Percentiles rank a stretch among this genome's conserved stretches.
Conservation (phyloP, 2,888 invertebrate species). For the Lacanobia wlatinum region DNA sequence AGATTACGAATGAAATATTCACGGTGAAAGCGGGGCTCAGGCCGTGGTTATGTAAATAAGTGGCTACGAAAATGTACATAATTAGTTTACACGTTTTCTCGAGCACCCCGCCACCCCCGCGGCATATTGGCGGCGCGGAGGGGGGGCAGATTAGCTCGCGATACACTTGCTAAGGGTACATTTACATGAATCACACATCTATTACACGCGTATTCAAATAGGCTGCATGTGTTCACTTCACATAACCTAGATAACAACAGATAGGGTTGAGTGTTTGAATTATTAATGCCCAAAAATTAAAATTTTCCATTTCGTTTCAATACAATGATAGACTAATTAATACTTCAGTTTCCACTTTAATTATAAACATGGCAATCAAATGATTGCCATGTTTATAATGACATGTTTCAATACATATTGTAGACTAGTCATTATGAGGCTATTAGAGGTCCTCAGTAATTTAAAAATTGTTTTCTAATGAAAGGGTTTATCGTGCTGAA, state of each 20-base stretch:
- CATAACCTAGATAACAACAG: slow-evolving; percentile 83
- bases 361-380: slow-evolving; percentile 52
- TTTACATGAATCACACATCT: slow-evolving; percentile 89
- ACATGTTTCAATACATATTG: slow-evolving; percentile 41
- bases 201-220: slow-evolving; percentile 85
- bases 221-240: slow-evolving; percentile 86
- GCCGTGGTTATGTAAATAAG: slow-evolving; percentile 90
- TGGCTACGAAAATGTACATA: slow-evolving; percentile 91
- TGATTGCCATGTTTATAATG: slow-evolving; percentile 45
- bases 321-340: slow-evolving; percentile 46
- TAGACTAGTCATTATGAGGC: slow-evolving; percentile 30
- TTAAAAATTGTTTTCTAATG: slow-evolving; percentile 69
- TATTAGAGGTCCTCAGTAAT: slow-evolving; percentile 52
- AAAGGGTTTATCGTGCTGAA: slow-evolving; percentile 74
- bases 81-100: slow-evolving; percentile 91
- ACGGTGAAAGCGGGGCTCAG: slow-evolving; percentile 90
- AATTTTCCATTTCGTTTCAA: slow-evolving; percentile 59
- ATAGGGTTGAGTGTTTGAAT: slow-evolving; percentile 82
- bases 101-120: slow-evolving; percentile 79
- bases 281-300: slow-evolving; percentile 71
- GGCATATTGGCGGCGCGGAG: slow-evolving; percentile 81
- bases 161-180: slow-evolving; percentile 89
- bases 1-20: slow-evolving; percentile 91
- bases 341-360: slow-evolving; percentile 53
- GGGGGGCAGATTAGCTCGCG: slow-evolving; percentile 82